Evolutionary conservation across 2,113 vertebrate species (phyloP).

Genomic region (Nothobranchius kuhntae): DNA sequence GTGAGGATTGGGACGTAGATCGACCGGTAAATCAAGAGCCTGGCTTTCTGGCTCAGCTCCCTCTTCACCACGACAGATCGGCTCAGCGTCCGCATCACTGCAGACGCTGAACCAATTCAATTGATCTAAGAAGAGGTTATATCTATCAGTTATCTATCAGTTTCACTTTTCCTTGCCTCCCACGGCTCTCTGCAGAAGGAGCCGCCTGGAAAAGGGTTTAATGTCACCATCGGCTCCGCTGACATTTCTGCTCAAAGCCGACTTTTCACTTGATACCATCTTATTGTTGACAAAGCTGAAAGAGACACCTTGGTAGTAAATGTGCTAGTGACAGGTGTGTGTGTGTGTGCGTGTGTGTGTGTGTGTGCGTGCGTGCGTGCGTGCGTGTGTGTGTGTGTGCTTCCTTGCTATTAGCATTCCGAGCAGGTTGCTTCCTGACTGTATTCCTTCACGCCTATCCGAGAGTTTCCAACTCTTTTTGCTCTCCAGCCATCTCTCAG

Average conservation of each 20-base stretch:
- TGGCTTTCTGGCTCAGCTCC: no score
- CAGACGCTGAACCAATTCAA: neutral
- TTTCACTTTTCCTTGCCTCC: neutral
- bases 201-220: constrained; percentile 53
- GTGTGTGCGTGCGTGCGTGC: constrained; percentile 7
- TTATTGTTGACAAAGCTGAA: constrained; percentile 69
- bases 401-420: constrained; percentile 71
- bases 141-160: constrained; percentile 6
- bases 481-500: constrained; percentile 49
- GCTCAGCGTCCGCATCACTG: no score
- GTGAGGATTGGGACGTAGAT: no score
- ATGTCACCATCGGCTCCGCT: constrained; percentile 59
- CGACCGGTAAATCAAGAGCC: no score
- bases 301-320: constrained; percentile 38
- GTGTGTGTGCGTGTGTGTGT: constrained; percentile 10
- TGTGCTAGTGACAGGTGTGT: constrained; percentile 4
- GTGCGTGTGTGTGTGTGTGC: constrained; percentile 5
- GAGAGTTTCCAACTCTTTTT: constrained; percentile 71
- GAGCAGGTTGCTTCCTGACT: constrained; percentile 72
- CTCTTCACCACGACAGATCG: no score
- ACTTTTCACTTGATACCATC: constrained; percentile 66
- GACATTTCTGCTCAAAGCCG: constrained; percentile 73
- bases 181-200: constrained; percentile 20
- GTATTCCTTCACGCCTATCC: constrained; percentile 73
- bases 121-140: constrained; percentile 22